Percentiles rank a stretch among this genome's conserved stretches.
Conservation (phyloP, 2,797 vertebrate species). For the Pangasius sanitwongsei region DNA sequence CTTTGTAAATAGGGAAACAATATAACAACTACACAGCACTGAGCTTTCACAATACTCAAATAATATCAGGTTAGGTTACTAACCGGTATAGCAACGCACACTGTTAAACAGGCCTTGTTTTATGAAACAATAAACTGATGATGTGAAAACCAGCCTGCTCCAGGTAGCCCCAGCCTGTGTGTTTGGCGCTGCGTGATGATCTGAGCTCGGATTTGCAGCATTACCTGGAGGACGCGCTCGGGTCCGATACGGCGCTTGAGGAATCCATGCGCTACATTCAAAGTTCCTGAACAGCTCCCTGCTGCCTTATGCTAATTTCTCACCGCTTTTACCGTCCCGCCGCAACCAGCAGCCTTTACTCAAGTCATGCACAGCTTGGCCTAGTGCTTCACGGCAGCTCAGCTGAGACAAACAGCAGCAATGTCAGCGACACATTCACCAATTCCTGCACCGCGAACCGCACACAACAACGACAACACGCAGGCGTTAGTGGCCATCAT, state of each 20-base stretch:
- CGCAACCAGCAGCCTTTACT: constrained; percentile 51
- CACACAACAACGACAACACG: constrained; percentile 57
- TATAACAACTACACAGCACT: background rate
- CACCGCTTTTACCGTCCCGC: constrained; percentile 53
- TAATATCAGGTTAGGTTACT: background rate
- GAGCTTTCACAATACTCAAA: background rate
- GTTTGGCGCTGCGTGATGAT: background rate
- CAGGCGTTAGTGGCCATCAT: constrained; percentile 45
- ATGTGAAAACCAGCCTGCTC: background rate
- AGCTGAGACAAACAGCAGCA: constrained; percentile 43
- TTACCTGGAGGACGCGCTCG: constrained; percentile 48
- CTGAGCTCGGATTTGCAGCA: background rate
- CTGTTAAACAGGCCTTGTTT: background rate
- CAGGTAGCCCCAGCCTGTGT: background rate
- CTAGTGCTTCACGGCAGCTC: constrained; percentile 51
- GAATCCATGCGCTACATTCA: constrained; percentile 59
- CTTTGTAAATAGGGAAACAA: constrained; percentile 11
- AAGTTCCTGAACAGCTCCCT: constrained; percentile 64
- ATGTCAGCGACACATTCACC: constrained; percentile 60
- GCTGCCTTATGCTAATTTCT: constrained; percentile 60
- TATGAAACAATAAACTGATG: background rate
- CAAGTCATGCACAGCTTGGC: constrained; percentile 58
- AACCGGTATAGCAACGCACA: background rate
- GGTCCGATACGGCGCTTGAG: constrained; percentile 45
- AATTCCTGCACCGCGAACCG: constrained; percentile 56